Conservation (phyloP, 1,140 invertebrate species). For the Coboldia fuscipes region DNA sequence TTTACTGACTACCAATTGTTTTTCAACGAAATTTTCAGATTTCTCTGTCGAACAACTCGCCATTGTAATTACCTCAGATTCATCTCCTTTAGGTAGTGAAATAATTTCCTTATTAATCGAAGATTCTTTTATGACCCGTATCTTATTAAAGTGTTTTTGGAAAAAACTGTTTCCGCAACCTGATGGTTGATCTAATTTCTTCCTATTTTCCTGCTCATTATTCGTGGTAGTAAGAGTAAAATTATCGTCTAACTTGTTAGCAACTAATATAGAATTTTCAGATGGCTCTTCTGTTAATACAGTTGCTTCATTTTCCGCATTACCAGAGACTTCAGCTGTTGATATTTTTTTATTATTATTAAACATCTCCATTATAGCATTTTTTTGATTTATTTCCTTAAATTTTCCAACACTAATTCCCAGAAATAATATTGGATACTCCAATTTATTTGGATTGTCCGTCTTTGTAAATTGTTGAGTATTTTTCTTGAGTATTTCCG, state of each 20-base stretch:
- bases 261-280: neutral
- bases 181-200: neutral
- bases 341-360: conserved; percentile 9
- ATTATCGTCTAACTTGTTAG: neutral
- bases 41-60: neutral
- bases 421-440: conserved; percentile 40
- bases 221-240: neutral
- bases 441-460: conserved; percentile 19
- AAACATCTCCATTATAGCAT: conserved; percentile 19
- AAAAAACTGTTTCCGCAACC: neutral
- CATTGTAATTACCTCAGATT: neutral
- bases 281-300: neutral
- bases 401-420: conserved; percentile 64
- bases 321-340: conserved; percentile 12
- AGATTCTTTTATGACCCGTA: neutral
- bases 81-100: neutral
- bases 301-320: conserved; percentile 8
- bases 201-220: neutral
- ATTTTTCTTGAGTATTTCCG: conserved; percentile 34
- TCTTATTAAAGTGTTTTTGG: neutral
- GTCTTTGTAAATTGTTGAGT: conserved; percentile 20
- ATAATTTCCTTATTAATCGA: conserved; percentile 2
- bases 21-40: neutral
- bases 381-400: conserved; percentile 27
- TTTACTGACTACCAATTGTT: neutral